phyloP scores from a whole-genome alignment of 2,888 invertebrate species.

The Unio pictorum region DNA sequence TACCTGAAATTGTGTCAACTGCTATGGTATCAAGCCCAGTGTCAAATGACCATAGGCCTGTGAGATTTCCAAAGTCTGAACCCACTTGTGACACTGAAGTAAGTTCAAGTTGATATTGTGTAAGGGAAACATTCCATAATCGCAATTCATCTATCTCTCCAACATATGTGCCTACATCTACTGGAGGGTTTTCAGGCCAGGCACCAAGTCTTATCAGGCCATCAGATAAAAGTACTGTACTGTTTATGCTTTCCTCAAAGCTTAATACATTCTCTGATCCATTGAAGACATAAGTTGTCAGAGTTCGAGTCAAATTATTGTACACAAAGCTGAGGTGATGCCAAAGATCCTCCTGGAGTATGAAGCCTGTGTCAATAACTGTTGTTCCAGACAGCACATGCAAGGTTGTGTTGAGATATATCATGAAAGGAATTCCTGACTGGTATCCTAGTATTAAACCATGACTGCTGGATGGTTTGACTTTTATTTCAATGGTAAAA shows the following conservation, averaged over 20 bases:
- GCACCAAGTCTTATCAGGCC: constrained; percentile 34
- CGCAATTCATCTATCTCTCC: constrained; percentile 35
- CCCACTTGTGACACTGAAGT: no score
- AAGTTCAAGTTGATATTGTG: no score
- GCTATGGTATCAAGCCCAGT: constrained; percentile 19
- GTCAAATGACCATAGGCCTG: constrained; percentile 23
- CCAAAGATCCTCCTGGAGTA: constrained; percentile 20
- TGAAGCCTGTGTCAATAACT: constrained; percentile 14
- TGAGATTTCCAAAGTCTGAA: constrained; percentile 10
- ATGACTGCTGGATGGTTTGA: constrained; percentile 10
- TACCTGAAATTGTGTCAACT: constrained; percentile 10
- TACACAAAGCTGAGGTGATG: constrained; percentile 34
- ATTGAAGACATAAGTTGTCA: constrained; percentile 8
- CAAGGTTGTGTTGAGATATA: constrained; percentile 19
- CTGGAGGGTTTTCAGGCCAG: constrained; percentile 30
- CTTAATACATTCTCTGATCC: constrained; percentile 1
- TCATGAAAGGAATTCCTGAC: constrained; percentile 15
- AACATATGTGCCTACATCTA: constrained; percentile 15
- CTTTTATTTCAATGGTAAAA: constrained; percentile 14
- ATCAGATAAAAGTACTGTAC: constrained; percentile 14
- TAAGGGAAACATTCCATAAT: constrained; percentile 36
- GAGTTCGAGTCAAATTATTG: constrained; percentile 4
- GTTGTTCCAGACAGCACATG: constrained; percentile 15
- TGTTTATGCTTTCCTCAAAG: background rate
- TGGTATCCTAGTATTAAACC: constrained; percentile 32